Base-by-base conservation (phyloP, 1,140 invertebrate genomes). In the Bombus confusus region DNA sequence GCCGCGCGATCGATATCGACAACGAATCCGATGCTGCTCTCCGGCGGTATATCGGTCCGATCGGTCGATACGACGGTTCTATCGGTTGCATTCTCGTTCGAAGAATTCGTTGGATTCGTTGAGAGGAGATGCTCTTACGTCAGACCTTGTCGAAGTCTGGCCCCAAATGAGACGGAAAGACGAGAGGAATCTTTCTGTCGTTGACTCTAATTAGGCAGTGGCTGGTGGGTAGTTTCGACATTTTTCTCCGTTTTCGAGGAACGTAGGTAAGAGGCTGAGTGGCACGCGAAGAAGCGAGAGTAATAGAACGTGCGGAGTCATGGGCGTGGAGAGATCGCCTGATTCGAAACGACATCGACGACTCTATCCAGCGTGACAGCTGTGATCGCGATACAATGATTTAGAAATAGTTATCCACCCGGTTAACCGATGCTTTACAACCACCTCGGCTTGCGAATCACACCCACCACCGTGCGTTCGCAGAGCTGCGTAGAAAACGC, bases 1-100 rank as follows among this genome's bases (percentile, higher is more conserved):
- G 37, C 0, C 34, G 4, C 2, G 15, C 80, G 80, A 83, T 83
- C 80, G 80, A 83, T 83, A 59, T 76, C 59, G 59, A 83, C 47
- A 8, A 52, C 47, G 47, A 76, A 37, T 64, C 47, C 41, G 39
- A 62, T n/a, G 69, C 71, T n/a, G 69, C 71, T 31, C 3, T 41
- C 15, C 52, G 31, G 2, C 22, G 15, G 68, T 41, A 13, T 47
- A 18, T 25, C 15, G 43, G 31, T 13, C 22, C 25, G 28, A 43
- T n/a, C 12, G 28, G 43, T 15, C 1, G 0, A 22, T 22, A 22
- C 47, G 47, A 52, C 6, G 6, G 47, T 52, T 52, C 47, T 52
- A 52, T 8, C 1, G 25, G 12, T 0, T 37, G 25, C 37, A 22
- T 69, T 69, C 37, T 25, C 9, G 25, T 69, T 69, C 9, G 9